Conservation (phyloP, 2,113 vertebrate genomes). For the Pholis gunnellus region DNA sequence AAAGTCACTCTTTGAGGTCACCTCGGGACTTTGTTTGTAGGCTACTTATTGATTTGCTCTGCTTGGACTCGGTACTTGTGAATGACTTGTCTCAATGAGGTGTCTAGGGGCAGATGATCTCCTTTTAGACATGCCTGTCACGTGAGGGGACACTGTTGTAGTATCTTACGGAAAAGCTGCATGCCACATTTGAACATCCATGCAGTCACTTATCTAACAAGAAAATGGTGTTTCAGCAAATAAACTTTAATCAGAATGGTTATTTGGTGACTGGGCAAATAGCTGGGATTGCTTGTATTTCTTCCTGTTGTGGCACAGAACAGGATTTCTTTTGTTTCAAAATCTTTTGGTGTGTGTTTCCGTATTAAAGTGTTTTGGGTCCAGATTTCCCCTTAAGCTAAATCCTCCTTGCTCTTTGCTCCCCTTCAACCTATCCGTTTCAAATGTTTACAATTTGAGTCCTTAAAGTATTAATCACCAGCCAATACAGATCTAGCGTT, state of each 20-base stretch:
- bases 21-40: neutral
- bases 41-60: slow-evolving; percentile 22
- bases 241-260: neutral
- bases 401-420: slow-evolving; percentile 35
- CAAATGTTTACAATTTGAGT: slow-evolving; percentile 27
- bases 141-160: neutral
- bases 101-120: neutral
- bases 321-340: slow-evolving; percentile 10
- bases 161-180: neutral
- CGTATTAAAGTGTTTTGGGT: slow-evolving; percentile 12
- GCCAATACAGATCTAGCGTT: neutral
- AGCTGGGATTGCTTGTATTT: neutral
- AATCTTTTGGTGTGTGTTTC: neutral
- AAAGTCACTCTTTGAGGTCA: neutral
- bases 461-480: neutral
- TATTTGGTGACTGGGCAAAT: neutral
- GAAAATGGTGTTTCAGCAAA: too few relatives aligned
- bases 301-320: neutral
- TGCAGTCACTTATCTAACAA: neutral
- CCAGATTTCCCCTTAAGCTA: neutral
- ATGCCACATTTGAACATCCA: neutral
- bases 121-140: neutral
- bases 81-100: neutral
- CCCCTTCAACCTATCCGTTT: slow-evolving; percentile 18
- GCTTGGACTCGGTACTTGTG: neutral